phyloP scores from a whole-genome alignment of 2,113 vertebrate species.

The Edolisoma coerulescens region DNA sequence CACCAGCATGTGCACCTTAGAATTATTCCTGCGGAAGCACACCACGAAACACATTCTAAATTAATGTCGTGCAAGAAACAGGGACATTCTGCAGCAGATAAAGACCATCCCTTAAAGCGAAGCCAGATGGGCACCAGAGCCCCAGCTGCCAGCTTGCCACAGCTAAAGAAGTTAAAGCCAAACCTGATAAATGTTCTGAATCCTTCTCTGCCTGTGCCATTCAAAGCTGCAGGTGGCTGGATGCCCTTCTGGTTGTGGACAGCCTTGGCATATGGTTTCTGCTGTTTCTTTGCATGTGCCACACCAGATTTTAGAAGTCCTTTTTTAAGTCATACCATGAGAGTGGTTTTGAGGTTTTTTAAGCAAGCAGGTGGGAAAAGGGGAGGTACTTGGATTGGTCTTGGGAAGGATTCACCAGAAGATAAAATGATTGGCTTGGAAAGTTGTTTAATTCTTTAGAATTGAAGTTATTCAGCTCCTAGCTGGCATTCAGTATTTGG shows the following conservation, averaged over 20 bases:
- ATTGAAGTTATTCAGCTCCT: not conserved
- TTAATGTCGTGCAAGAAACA: not conserved
- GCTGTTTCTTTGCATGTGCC: not conserved
- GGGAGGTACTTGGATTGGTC: not conserved
- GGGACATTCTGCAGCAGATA: not conserved
- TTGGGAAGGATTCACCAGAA: not conserved
- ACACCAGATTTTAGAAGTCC: not conserved
- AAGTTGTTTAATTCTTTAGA: not conserved
- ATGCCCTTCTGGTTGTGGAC: not conserved
- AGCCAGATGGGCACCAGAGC: not conserved
- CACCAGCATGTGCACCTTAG: not conserved
- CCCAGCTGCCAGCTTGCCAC: not conserved
- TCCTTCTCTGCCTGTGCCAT: not conserved
- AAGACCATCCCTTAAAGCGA: not conserved
- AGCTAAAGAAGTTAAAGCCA: not conserved
- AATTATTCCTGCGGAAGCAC: not conserved
- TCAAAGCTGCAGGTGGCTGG: not conserved
- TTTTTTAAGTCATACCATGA: not conserved
- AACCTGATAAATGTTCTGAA: not conserved
- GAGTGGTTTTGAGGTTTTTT: not conserved
- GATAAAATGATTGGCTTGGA: not conserved
- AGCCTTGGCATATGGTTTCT: not conserved
- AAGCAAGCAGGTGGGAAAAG: not conserved
- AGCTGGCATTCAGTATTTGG: not conserved
- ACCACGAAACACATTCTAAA: not conserved